A percentile compares a stretch with the other conserved stretches of the same genome.
These are phyloP conservation scores for Tenodera sinensis DNA, from an alignment of 2,888 invertebrate species.

Conservation along the genomic window DNA sequence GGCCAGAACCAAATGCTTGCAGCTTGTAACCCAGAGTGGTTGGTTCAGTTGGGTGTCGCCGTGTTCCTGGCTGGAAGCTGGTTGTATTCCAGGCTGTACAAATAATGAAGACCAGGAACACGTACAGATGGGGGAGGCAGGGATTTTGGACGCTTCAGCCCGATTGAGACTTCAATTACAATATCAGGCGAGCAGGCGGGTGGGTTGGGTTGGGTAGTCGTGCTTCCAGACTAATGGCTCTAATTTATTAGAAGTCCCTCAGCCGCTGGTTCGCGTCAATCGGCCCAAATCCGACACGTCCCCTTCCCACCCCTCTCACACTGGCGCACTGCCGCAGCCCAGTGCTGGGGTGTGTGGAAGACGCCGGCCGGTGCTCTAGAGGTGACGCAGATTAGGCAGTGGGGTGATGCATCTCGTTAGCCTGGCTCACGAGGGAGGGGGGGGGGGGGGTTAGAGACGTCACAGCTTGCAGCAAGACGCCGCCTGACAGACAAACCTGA, in stretches of 20 bases:
- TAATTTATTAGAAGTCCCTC: constrained; percentile 7
- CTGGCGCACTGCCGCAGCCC: neutral
- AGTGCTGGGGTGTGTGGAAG: neutral
- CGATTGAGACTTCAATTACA: neutral
- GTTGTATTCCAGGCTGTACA: neutral
- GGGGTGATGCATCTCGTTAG: neutral
- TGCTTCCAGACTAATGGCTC: constrained; percentile 2
- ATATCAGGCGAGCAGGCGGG: neutral
- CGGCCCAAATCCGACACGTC: neutral
- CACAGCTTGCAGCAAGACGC: neutral
- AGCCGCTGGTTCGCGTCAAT: neutral
- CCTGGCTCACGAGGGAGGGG: neutral
- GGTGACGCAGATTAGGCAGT: neutral
- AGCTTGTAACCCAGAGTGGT: too few species aligned
- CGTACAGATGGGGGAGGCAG: neutral
- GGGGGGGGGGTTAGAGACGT: neutral
- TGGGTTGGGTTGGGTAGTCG: neutral
- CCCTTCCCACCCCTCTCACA: neutral
- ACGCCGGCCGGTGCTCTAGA: too few species aligned
- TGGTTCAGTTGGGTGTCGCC: too few species aligned
- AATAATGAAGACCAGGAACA: neutral
- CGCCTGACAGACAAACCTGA: neutral
- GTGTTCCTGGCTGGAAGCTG: neutral
- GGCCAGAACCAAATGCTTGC: too few species aligned
- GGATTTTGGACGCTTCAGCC: neutral